Evolutionary conservation across 2,113 vertebrate genomes (phyloP).

Genomic region (Hippocampus zosterae): DNA sequence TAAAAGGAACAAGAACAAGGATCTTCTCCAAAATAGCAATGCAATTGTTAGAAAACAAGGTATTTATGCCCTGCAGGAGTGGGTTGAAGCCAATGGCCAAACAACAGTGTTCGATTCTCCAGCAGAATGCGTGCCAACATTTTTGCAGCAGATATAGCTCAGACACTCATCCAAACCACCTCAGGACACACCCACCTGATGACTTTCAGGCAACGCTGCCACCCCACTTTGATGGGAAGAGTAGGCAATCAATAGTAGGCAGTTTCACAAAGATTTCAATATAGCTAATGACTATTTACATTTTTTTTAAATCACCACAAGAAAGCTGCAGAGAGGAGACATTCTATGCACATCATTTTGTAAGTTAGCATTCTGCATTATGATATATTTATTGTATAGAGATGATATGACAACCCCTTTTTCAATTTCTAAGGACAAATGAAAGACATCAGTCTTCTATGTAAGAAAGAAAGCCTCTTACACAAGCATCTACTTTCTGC

Average conservation of each 20-base stretch:
- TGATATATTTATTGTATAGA: too few species aligned
- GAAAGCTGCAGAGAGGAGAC: background rate
- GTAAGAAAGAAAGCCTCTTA: too few species aligned
- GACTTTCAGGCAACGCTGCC: background rate
- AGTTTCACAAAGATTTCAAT: background rate
- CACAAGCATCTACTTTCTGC: background rate
- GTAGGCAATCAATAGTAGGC: background rate
- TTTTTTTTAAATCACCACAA: background rate
- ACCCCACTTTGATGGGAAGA: background rate
- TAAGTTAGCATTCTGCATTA: background rate
- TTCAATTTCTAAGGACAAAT: too few species aligned
- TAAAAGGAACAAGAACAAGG: background rate
- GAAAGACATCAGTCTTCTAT: too few species aligned
- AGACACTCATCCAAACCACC: background rate
- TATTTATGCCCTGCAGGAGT: background rate
- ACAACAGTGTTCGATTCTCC: background rate
- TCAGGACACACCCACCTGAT: background rate
- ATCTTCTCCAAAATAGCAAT: background rate
- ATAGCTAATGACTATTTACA: background rate
- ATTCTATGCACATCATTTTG: background rate
- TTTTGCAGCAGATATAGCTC: background rate
- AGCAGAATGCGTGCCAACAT: background rate
- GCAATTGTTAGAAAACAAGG: background rate
- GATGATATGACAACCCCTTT: too few species aligned
- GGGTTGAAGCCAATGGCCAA: background rate